Conservation (phyloP, 2,888 invertebrate species). For the Hoplodrina blanda region DNA sequence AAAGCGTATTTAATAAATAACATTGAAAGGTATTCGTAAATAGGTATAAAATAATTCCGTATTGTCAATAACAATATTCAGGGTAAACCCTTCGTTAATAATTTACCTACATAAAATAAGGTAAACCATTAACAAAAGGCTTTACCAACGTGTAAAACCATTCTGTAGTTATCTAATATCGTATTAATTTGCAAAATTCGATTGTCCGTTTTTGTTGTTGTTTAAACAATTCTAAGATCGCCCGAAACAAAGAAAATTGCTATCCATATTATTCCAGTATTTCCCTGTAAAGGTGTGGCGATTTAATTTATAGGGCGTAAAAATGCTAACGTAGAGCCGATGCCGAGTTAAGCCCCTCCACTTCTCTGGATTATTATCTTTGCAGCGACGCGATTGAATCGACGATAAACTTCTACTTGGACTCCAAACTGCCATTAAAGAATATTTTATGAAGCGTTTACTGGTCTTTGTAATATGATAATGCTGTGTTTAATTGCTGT, state of each 20-base stretch:
- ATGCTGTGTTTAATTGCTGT: slow-evolving; percentile 30
- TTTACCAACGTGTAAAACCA: too few relatives aligned
- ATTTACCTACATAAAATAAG: too few relatives aligned
- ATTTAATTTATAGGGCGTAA: slow-evolving; percentile 54
- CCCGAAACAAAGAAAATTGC: neutral
- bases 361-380: slow-evolving; percentile 68
- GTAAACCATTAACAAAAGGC: too few relatives aligned
- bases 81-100: too few relatives aligned
- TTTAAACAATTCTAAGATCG: neutral
- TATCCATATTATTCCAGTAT: neutral
- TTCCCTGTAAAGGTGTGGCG: slow-evolving; percentile 6
- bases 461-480: slow-evolving; percentile 39
- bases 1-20: too few relatives aligned
- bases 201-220: neutral
- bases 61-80: too few relatives aligned
- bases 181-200: neutral
- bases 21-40: too few relatives aligned
- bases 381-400: slow-evolving; percentile 67
- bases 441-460: slow-evolving; percentile 64
- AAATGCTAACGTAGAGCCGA: slow-evolving; percentile 53
- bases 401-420: slow-evolving; percentile 68
- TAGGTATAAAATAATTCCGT: too few relatives aligned
- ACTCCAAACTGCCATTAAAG: slow-evolving; percentile 65
- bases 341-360: slow-evolving; percentile 60
- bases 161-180: too few relatives aligned